phyloP scores from a whole-genome alignment of 2,888 invertebrate genomes.

The Congeria kusceri region DNA sequence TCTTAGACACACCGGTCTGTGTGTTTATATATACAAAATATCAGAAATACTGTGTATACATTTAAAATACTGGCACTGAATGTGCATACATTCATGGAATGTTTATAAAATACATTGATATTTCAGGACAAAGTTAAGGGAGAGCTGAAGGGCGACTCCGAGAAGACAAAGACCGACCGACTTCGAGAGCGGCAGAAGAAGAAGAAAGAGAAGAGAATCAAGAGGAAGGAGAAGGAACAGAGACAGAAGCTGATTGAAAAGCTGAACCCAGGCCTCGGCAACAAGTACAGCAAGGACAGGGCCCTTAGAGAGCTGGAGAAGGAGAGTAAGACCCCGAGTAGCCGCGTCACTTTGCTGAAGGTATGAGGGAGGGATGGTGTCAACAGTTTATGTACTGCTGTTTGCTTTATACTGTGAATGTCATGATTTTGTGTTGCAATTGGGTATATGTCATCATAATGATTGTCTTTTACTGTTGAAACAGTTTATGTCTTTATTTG shows the following conservation, averaged over 20 bases:
- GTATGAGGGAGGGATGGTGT: conserved; percentile 85
- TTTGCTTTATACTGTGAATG: too few relatives aligned
- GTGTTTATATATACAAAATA: too few relatives aligned
- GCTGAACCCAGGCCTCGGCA: conserved; percentile 86
- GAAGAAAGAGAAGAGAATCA: conserved; percentile 86
- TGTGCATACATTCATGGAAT: neutral
- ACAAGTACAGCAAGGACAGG: conserved; percentile 88
- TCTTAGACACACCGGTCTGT: too few relatives aligned
- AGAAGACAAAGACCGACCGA: conserved; percentile 94
- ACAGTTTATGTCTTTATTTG: too few relatives aligned
- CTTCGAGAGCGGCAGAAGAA: conserved; percentile 92
- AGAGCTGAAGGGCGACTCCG: conserved; percentile 90
- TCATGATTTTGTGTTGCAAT: too few relatives aligned
- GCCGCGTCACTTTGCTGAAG: conserved; percentile 86
- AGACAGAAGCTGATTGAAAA: conserved; percentile 86
- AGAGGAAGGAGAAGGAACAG: conserved; percentile 93
- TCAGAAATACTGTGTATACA: too few relatives aligned
- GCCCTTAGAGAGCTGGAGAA: conserved; percentile 89
- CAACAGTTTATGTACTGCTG: too few relatives aligned
- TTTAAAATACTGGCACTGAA: too few relatives aligned
- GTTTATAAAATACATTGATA: neutral
- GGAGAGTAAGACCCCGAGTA: conserved; percentile 84
- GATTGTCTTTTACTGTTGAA: too few relatives aligned
- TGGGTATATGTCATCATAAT: too few relatives aligned
- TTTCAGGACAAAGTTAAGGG: conserved; percentile 83